Conservation (phyloP, 2,888 invertebrate species). For the Caenorhabditis drosophilae region DNA sequence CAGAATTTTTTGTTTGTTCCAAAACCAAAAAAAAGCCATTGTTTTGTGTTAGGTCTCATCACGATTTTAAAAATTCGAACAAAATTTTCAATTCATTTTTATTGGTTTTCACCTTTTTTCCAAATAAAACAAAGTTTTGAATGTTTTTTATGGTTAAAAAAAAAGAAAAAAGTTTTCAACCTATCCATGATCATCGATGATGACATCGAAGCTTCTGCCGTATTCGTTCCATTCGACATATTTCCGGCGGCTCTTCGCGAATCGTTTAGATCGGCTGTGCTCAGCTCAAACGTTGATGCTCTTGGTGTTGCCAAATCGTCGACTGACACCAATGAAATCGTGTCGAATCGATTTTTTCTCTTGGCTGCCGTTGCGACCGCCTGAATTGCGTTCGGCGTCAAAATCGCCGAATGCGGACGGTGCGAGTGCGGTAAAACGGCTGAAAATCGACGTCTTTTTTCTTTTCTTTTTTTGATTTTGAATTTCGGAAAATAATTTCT, state of each 20-base stretch:
- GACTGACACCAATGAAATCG: no score
- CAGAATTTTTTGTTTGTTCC: neutral
- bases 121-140: no score
- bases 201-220: slow-evolving; percentile 16
- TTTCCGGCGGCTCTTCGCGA: slow-evolving; percentile 13
- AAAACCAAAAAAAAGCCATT: neutral
- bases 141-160: no score
- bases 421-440: slow-evolving; percentile 20
- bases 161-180: no score
- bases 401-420: slow-evolving; percentile 23
- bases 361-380: neutral
- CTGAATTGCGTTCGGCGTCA: slow-evolving; percentile 10
- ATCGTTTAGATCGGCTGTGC: slow-evolving; percentile 1
- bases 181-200: slow-evolving; percentile 11
- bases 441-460: slow-evolving; percentile 5
- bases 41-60: no score
- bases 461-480: neutral
- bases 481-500: neutral
- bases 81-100: no score
- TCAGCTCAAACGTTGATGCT: slow-evolving; percentile 25
- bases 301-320: slow-evolving; percentile 29
- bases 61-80: no score
- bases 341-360: neutral
- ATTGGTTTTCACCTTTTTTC: no score
- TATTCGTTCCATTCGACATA: slow-evolving; percentile 36